Evolutionary conservation across 2,888 invertebrate genomes (phyloP).

Genomic region (Limnephilus marmoratus): DNA sequence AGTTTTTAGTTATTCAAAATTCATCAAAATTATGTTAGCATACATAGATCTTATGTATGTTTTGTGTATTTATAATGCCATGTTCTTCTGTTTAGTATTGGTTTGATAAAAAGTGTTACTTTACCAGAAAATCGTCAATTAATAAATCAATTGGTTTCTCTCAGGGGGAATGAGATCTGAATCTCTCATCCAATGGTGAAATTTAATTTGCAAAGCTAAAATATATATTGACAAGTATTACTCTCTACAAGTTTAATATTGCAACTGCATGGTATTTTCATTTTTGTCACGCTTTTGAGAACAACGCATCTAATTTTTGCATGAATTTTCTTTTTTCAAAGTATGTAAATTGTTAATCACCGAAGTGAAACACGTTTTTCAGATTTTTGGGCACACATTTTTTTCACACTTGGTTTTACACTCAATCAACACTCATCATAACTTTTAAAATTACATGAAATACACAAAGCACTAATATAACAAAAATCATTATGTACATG

Average conservation of each 20-base stretch:
- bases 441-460: neutral
- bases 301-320: neutral
- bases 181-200: constrained; percentile 55
- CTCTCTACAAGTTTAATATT: constrained; percentile 20
- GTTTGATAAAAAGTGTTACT: constrained; percentile 60
- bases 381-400: neutral
- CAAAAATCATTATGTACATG: too few relatives aligned
- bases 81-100: constrained; percentile 65
- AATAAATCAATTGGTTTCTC: constrained; percentile 43
- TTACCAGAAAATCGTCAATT: constrained; percentile 56
- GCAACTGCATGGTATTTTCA: constrained; percentile 33
- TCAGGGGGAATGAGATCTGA: constrained; percentile 64
- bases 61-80: constrained; percentile 68
- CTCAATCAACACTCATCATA: neutral
- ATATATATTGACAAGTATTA: constrained; percentile 5
- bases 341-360: neutral
- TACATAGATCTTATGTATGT: constrained; percentile 63
- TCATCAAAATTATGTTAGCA: constrained; percentile 6
- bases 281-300: constrained; percentile 26
- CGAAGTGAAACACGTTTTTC: neutral
- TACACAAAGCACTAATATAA: neutral
- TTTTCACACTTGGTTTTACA: neutral
- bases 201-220: constrained; percentile 57
- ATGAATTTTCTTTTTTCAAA: neutral
- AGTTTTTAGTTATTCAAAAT: constrained; percentile 8